phyloP scores from a whole-genome alignment of 2,888 invertebrate species.

The Meteorus cinctellus region DNA sequence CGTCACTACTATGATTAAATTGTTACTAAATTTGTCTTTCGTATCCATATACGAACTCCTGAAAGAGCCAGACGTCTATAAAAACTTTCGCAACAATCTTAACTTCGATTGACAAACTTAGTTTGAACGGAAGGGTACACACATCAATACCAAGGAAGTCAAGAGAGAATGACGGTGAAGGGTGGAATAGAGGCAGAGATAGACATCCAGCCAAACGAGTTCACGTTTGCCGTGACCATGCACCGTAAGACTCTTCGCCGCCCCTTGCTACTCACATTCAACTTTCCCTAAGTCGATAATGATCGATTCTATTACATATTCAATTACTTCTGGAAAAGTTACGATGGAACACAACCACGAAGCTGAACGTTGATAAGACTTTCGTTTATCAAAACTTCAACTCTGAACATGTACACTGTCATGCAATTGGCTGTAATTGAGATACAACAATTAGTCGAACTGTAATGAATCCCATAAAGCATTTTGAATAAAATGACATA shows the following conservation, averaged over 20 bases:
- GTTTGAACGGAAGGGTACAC: too few relatives aligned
- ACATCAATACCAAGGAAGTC: too few relatives aligned
- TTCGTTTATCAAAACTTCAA: constrained; percentile 30
- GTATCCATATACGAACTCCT: too few relatives aligned
- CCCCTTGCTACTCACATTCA: constrained; percentile 22
- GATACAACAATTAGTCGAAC: constrained; percentile 9
- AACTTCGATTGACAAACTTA: too few relatives aligned
- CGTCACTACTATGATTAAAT: too few relatives aligned
- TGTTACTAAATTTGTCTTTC: too few relatives aligned
- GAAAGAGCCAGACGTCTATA: too few relatives aligned
- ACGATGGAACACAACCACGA: constrained; percentile 55
- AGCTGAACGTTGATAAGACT: constrained; percentile 51
- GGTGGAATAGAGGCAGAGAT: constrained; percentile 7
- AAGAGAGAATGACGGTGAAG: too few relatives aligned
- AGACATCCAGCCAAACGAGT: constrained; percentile 54
- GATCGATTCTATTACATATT: constrained; percentile 67
- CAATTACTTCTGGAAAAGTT: constrained; percentile 60
- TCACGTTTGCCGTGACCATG: constrained; percentile 64
- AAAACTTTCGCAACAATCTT: too few relatives aligned
- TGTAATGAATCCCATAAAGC: too few relatives aligned
- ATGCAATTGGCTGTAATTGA: constrained; percentile 32
- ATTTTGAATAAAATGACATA: too few relatives aligned
- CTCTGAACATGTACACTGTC: constrained; percentile 38
- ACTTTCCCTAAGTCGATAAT: constrained; percentile 57
- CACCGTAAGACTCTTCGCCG: constrained; percentile 61